A percentile compares a stretch with the other conserved stretches of the same genome.
Conservation (phyloP, 2,113 vertebrate genomes). For the Panthera tigris region DNA sequence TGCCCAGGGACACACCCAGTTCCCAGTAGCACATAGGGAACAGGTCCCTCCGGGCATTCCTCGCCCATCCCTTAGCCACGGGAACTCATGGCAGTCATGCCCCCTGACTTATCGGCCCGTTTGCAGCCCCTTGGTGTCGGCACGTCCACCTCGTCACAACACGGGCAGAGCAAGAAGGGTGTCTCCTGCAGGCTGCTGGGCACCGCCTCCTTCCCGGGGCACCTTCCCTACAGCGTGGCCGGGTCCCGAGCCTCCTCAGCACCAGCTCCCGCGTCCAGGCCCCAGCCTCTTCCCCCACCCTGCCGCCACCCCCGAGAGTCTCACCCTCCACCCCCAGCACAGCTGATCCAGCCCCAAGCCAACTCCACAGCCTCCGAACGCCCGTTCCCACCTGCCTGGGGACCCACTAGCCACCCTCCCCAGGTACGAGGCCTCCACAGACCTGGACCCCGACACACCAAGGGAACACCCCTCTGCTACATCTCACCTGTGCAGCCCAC, state of each 20-base stretch:
- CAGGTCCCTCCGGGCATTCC: rapidly evolving
- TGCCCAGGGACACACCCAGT: not conserved
- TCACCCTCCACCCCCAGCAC: not conserved
- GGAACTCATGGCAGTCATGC: not conserved
- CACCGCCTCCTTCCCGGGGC: not conserved
- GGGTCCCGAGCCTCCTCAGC: not conserved
- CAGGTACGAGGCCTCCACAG: not conserved
- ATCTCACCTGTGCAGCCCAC: not conserved
- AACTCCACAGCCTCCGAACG: not conserved
- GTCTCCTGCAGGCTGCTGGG: too few relatives aligned
- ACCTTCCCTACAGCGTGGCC: not conserved
- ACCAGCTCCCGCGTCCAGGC: not conserved
- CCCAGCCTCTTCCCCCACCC: not conserved
- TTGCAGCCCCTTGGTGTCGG: not conserved
- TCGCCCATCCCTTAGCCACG: not conserved
- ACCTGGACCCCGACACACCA: not conserved
- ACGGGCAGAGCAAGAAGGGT: rapidly evolving
- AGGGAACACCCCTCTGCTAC: too few relatives aligned
- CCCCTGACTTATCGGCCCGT: not conserved
- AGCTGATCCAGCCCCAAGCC: not conserved
- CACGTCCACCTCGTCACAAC: not conserved
- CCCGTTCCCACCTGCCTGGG: too few relatives aligned
- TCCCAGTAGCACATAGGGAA: not conserved
- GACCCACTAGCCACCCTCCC: not conserved
- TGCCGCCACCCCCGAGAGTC: not conserved